Percentiles rank a stretch among this genome's conserved stretches.
Conservation (phyloP, 2,113 vertebrate species). For the Gambusia affinis region DNA sequence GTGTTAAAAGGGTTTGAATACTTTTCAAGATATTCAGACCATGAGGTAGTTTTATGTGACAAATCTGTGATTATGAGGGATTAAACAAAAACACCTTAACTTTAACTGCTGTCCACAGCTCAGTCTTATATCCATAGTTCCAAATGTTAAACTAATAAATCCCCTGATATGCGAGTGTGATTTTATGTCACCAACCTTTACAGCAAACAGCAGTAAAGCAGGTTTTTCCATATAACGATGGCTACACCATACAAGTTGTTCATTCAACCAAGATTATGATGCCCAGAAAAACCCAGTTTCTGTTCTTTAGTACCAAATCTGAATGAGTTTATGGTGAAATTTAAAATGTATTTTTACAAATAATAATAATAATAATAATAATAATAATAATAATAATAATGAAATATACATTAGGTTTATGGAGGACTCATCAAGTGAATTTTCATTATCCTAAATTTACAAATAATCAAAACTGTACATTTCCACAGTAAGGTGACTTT, state of each 20-base stretch:
- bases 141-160: background rate
- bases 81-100: background rate
- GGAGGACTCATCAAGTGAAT: background rate
- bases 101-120: background rate
- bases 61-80: background rate
- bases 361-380: no score
- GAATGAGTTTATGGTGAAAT: background rate
- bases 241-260: background rate
- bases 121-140: background rate
- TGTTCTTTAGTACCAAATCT: background rate
- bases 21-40: background rate
- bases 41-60: background rate
- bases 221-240: no score
- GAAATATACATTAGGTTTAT: background rate
- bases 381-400: no score
- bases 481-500: background rate
- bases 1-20: background rate
- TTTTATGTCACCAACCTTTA: background rate
- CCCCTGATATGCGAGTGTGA: background rate
- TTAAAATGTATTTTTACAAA: no score
- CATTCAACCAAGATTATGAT: background rate
- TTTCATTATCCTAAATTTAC: background rate
- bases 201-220: background rate
- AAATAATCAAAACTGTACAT: background rate
- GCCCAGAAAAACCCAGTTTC: background rate